Base-by-base conservation (phyloP, 2,113 vertebrate species). In the Muntiacus muntjak region DNA sequence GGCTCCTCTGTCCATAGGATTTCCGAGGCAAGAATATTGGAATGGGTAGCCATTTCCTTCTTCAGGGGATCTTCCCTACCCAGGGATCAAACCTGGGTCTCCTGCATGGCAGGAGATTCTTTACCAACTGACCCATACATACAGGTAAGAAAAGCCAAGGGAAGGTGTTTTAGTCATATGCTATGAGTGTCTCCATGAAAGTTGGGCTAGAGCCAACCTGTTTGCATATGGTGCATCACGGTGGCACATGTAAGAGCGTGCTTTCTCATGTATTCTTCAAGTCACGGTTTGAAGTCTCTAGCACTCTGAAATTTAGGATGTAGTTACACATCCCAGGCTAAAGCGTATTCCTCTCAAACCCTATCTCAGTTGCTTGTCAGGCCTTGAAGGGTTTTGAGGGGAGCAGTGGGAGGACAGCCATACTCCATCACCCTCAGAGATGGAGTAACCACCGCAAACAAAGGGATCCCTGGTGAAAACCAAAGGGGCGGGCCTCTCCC, bases 261-360 rank as follows among this genome's bases (percentile, higher is more conserved):
- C 47, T 82, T 89, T 23, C 81, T 87, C n/a, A 43, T 45, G 21
- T 47, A 71, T 76, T 85, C 94, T 83, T 87, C 67, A 96, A 87
- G n/a, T 16, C 71, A 79, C 40, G n/a, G n/a, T 85, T 89, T 94
- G 90, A 82, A 55, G 57, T 86, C 74, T 90, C 17, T 17, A 71
- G 91, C 82, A 83, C 47, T 94, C 76, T 96, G 92, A 95, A 91
- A 95, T 97, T 94, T 95, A 94, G 81, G 54, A 21, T 64, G 40
- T 97, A 97, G 97, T 96, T 93, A 89, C 76, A 97, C 95, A 50
- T 86, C 54, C 64, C 62, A 90, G 16, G 54, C 90, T 87, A 64
- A 6, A 92, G 87, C 62, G 74, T 92, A 52, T 96, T 93, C 64
- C 45, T 95, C 88, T 94, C 87, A 96, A 93, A 78, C 57, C 45